phyloP scores from a whole-genome alignment of 2,888 invertebrate species.

The Cordylochernes scorpioides region DNA sequence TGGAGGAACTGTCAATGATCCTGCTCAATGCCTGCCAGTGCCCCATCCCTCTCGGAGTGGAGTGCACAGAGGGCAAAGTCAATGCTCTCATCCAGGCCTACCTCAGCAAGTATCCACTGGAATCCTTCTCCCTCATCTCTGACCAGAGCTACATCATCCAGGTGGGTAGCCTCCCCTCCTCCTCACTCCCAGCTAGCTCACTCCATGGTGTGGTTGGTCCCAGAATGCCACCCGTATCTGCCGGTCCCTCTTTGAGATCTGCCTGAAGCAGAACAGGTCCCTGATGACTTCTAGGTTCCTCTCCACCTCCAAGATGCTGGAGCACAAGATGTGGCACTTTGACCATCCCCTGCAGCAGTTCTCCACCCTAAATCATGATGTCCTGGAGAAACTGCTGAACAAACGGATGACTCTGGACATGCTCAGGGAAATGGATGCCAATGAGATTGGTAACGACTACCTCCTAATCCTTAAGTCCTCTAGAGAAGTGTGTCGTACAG shows the following conservation, averaged over 20 bases:
- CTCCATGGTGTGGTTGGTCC: slow-evolving; percentile 2
- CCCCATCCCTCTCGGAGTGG: slow-evolving; percentile 49
- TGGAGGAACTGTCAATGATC: slow-evolving; percentile 59
- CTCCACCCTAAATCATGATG: slow-evolving; percentile 32
- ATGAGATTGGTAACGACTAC: slow-evolving; percentile 61
- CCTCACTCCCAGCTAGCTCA: neutral
- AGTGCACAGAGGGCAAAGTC: slow-evolving; percentile 76
- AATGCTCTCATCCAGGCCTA: slow-evolving; percentile 76
- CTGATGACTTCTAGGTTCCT: slow-evolving; percentile 60
- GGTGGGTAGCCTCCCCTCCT: slow-evolving; percentile 31
- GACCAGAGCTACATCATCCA: slow-evolving; percentile 69
- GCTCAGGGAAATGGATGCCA: slow-evolving; percentile 56
- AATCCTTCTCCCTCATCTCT: slow-evolving; percentile 57
- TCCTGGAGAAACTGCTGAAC: slow-evolving; percentile 43
- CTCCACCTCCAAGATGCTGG: slow-evolving; percentile 68
- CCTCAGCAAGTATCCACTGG: slow-evolving; percentile 50
- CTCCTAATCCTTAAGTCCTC: no score
- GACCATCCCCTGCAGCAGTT: slow-evolving; percentile 66
- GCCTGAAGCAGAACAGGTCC: slow-evolving; percentile 62
- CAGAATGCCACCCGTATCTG: slow-evolving; percentile 72
- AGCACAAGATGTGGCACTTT: slow-evolving; percentile 65
- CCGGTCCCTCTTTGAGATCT: slow-evolving; percentile 77
- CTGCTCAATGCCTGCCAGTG: slow-evolving; percentile 44
- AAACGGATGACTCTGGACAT: slow-evolving; percentile 43
- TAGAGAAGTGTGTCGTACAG: no score